Conservation (phyloP, 2,113 vertebrate genomes). For the Gallinago media region DNA sequence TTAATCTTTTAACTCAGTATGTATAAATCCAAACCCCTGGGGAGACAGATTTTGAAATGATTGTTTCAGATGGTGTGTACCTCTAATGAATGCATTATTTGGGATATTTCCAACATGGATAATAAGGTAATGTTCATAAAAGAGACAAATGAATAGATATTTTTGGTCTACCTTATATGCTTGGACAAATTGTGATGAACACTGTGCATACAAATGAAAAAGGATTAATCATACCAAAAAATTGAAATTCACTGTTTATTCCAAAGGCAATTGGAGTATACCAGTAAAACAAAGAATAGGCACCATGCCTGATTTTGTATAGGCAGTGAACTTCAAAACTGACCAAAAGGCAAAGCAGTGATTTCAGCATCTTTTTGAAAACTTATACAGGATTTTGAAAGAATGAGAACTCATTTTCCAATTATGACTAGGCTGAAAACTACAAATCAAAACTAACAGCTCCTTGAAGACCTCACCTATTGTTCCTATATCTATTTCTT, state of each 20-base stretch:
- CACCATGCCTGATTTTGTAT: background rate
- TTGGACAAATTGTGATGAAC: slow-evolving; percentile 29
- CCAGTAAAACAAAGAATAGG: background rate
- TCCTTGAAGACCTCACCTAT: background rate
- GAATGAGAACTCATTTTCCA: background rate
- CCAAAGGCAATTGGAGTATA: background rate
- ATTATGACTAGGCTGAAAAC: background rate
- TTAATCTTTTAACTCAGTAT: slow-evolving; percentile 52
- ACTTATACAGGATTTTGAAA: background rate
- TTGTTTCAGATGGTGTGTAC: slow-evolving; percentile 24
- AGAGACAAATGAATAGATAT: slow-evolving; percentile 36
- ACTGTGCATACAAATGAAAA: background rate
- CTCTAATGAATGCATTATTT: slow-evolving; percentile 66
- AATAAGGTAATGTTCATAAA: slow-evolving; percentile 61
- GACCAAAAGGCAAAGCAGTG: background rate
- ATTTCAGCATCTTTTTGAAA: background rate
- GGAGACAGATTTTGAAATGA: slow-evolving; percentile 48
- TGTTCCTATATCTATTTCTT: background rate
- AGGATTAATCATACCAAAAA: background rate
- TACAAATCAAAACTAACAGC: background rate
- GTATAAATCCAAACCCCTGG: slow-evolving; percentile 39
- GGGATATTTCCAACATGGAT: slow-evolving; percentile 56
- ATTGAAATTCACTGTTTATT: background rate
- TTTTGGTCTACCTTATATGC: background rate
- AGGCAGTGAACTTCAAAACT: background rate